phyloP scores from a whole-genome alignment of 2,113 vertebrate genomes.

The Hydropotes inermis region DNA sequence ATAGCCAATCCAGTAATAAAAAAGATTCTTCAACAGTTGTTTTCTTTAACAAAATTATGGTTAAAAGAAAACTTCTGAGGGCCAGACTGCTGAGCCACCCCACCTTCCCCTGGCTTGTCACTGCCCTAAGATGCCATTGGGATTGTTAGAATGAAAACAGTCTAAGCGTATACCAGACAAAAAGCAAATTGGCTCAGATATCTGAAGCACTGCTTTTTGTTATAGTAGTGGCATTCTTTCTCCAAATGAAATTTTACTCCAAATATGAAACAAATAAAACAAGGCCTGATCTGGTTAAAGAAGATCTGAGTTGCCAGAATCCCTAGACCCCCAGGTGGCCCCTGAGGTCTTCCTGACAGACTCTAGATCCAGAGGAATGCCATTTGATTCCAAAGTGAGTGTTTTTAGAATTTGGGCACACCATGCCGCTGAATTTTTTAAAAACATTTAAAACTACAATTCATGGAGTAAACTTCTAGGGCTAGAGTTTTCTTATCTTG shows the following conservation, averaged over 20 bases:
- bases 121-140: neutral
- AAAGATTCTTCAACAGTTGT: neutral
- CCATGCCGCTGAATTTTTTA: neutral
- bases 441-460: neutral
- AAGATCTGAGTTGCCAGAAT: neutral
- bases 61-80: neutral
- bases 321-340: rapidly evolving
- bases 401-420: neutral
- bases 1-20: neutral
- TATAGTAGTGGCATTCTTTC: neutral
- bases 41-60: slow-evolving; percentile 18
- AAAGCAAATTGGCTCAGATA: neutral
- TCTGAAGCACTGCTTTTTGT: neutral
- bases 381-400: neutral
- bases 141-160: neutral
- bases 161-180: neutral
- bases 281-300: neutral
- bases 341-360: neutral
- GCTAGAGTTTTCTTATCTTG: neutral
- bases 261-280: neutral
- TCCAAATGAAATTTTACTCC: neutral
- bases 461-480: neutral
- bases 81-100: neutral
- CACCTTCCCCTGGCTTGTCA: too few species aligned
- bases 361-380: neutral